phyloP scores from a whole-genome alignment of 2,797 vertebrate genomes.

The Novumbra hubbsi region DNA sequence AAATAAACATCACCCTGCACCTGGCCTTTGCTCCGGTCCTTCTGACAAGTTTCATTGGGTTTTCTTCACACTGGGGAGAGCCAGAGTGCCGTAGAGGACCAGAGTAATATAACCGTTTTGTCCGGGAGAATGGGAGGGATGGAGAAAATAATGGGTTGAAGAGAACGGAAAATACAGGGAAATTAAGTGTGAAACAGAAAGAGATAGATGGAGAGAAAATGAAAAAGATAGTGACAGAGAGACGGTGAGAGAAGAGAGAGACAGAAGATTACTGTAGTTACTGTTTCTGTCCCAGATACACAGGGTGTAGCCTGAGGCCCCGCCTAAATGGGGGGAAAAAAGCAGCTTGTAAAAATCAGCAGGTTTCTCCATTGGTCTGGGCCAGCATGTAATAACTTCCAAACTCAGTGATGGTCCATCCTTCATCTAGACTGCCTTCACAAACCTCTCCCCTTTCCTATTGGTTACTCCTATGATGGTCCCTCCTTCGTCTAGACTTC shows the following conservation, averaged over 20 bases:
- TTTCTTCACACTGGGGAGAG: slow-evolving; percentile 19
- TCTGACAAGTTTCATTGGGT: slow-evolving; percentile 29
- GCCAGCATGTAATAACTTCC: slow-evolving; percentile 74
- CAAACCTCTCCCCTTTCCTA: slow-evolving; percentile 34
- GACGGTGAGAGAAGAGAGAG: slow-evolving; percentile 29
- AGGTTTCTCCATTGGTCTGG: slow-evolving; percentile 70
- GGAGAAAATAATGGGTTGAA: no score
- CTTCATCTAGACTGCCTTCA: slow-evolving; percentile 57
- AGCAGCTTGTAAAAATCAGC: slow-evolving; percentile 69
- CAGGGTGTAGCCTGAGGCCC: slow-evolving; percentile 37
- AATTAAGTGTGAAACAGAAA: background rate
- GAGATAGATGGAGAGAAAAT: slow-evolving; percentile 14
- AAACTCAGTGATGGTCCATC: slow-evolving; percentile 48
- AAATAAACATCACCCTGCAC: background rate
- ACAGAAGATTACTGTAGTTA: slow-evolving; percentile 29
- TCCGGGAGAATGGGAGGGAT: background rate
- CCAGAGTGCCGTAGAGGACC: background rate
- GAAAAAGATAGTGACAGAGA: slow-evolving; percentile 17
- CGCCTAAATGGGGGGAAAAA: slow-evolving; percentile 38
- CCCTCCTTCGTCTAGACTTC: slow-evolving; percentile 54
- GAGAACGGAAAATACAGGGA: slow-evolving; percentile 18
- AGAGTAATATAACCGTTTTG: slow-evolving; percentile 23
- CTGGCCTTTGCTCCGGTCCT: slow-evolving; percentile 3
- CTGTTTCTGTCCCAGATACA: slow-evolving; percentile 38
- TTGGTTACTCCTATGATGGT: slow-evolving; percentile 4